phyloP scores from a whole-genome alignment of 2,888 invertebrate genomes.

The Hypena proboscidalis region DNA sequence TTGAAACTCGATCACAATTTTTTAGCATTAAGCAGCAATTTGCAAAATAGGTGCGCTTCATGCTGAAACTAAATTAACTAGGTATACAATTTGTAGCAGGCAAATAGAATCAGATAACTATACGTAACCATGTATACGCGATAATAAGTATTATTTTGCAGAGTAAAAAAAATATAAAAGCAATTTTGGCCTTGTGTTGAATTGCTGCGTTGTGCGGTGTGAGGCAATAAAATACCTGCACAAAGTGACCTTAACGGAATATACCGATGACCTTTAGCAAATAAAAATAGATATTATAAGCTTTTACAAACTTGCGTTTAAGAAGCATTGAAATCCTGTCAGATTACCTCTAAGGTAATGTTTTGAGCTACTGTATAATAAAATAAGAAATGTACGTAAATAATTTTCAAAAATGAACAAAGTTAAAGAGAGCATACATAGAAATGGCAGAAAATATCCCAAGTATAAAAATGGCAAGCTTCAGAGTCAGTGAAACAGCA shows the following conservation, averaged over 20 bases:
- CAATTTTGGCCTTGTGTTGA: conserved; percentile 76
- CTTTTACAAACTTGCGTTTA: conserved; percentile 63
- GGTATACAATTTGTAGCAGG: conserved; percentile 26
- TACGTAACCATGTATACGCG: conserved; percentile 44
- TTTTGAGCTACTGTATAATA: too few relatives aligned
- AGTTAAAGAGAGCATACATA: too few relatives aligned
- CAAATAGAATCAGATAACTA: conserved; percentile 36
- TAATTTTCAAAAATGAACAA: too few relatives aligned
- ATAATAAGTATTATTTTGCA: conserved; percentile 57
- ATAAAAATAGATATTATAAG: conserved; percentile 59
- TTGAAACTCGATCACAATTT: background rate
- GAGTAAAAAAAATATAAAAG: conserved; percentile 65
- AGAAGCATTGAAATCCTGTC: conserved; percentile 48
- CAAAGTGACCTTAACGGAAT: conserved; percentile 78
- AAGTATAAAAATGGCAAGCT: too few relatives aligned
- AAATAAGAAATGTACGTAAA: too few relatives aligned
- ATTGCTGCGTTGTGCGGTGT: conserved; percentile 70
- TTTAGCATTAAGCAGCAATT: background rate
- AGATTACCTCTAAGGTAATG: too few relatives aligned
- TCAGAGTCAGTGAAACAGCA: too few relatives aligned
- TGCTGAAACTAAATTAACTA: conserved; percentile 19
- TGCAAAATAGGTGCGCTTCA: conserved; percentile 17
- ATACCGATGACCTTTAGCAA: conserved; percentile 70
- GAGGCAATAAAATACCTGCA: conserved; percentile 77
- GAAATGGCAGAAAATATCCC: too few relatives aligned